Evolutionary conservation across 2,797 vertebrate genomes (phyloP).

Genomic region (Chromobotia macracanthus): DNA sequence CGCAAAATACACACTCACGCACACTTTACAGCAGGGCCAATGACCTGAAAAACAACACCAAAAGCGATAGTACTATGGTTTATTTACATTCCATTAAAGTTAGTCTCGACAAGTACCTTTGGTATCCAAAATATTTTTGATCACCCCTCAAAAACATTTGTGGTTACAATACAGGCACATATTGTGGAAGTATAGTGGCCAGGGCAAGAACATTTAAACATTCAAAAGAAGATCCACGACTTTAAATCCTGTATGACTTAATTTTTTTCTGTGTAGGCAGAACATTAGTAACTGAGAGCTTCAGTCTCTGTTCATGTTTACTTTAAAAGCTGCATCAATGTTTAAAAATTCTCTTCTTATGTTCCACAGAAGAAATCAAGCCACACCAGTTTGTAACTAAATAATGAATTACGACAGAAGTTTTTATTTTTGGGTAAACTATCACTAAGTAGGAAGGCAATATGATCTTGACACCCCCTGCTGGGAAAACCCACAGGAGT

Average conservation of each 20-base stretch:
- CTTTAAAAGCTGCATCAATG: background rate
- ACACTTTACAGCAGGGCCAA: background rate
- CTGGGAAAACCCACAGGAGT: background rate
- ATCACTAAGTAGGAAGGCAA: background rate
- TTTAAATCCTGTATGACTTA: background rate
- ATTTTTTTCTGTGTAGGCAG: background rate
- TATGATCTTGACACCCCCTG: background rate
- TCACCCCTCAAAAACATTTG: background rate
- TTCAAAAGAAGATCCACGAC: background rate
- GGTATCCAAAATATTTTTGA: background rate
- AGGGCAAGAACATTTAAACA: background rate
- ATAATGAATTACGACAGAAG: background rate
- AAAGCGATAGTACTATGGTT: background rate
- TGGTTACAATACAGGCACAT: background rate
- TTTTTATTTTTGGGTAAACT: background rate
- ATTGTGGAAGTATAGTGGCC: background rate
- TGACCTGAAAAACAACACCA: slow-evolving; percentile 15
- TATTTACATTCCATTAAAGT: background rate
- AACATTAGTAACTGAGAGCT: background rate
- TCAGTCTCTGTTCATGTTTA: background rate
- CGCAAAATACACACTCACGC: background rate
- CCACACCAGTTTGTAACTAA: background rate
- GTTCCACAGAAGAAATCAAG: background rate
- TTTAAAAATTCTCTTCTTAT: background rate
- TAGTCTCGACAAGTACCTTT: background rate